These are phyloP conservation scores for Tyrannus savana DNA, from an alignment of 2,113 vertebrate genomes.

Conservation along the genomic window DNA sequence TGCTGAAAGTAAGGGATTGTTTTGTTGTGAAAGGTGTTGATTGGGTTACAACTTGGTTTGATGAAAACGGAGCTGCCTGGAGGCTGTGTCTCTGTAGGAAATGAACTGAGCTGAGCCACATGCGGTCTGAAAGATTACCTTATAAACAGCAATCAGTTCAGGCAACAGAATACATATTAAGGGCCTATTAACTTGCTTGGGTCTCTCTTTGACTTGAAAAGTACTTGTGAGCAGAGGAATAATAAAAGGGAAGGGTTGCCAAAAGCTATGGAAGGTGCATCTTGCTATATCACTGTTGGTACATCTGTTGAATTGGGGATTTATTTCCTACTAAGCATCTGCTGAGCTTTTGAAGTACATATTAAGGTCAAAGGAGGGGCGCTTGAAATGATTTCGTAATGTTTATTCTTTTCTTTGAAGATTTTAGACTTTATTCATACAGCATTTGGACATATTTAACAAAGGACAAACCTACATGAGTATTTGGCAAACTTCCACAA, in stretches of 20 bases:
- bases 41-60: slow-evolving; percentile 76
- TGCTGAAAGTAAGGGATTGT: slow-evolving; percentile 67
- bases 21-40: slow-evolving; percentile 68
- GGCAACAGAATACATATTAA: slow-evolving; percentile 62
- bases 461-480: slow-evolving; percentile 18
- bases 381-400: slow-evolving; percentile 71
- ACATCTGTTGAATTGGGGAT: slow-evolving; percentile 69
- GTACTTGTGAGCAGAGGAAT: slow-evolving; percentile 57
- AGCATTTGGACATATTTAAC: slow-evolving; percentile 50
- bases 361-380: slow-evolving; percentile 59
- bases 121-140: slow-evolving; percentile 71
- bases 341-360: slow-evolving; percentile 72
- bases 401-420: slow-evolving; percentile 72
- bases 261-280: slow-evolving; percentile 63
- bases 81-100: slow-evolving; percentile 76
- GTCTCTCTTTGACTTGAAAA: slow-evolving; percentile 73
- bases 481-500: slow-evolving; percentile 17
- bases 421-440: slow-evolving; percentile 53
- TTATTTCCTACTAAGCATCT: slow-evolving; percentile 72
- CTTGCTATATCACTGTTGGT: slow-evolving; percentile 40
- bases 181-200: slow-evolving; percentile 67
- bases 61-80: slow-evolving; percentile 78
- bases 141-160: slow-evolving; percentile 72
- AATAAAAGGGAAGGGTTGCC: slow-evolving; percentile 71
- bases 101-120: slow-evolving; percentile 66